Percentiles rank a stretch among this genome's conserved stretches.
Evolutionary conservation across 2,113 vertebrate genomes (phyloP).

Genomic region (Salvelinus sp.): DNA sequence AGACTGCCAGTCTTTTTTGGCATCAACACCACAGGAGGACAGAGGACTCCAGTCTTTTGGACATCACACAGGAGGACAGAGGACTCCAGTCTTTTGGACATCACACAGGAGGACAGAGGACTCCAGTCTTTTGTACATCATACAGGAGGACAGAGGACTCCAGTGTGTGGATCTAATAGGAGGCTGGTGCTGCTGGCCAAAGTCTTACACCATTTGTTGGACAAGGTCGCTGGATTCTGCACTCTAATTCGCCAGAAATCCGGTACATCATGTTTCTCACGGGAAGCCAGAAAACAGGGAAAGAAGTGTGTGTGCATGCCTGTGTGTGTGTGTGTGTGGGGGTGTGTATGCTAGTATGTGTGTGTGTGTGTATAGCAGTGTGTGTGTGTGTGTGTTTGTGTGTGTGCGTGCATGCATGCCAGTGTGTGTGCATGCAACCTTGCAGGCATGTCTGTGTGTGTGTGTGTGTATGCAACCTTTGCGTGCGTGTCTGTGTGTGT

Average conservation of each 20-base stretch:
- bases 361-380: background rate
- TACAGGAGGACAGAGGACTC: background rate
- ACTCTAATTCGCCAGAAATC: background rate
- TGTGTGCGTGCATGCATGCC: constrained; percentile 23
- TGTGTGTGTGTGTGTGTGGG: background rate
- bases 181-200: background rate
- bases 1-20: too few relatives aligned
- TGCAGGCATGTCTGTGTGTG: constrained; percentile 15
- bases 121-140: too few relatives aligned
- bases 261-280: background rate
- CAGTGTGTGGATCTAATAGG: background rate
- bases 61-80: too few relatives aligned
- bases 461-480: background rate
- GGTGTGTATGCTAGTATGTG: background rate
- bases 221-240: background rate
- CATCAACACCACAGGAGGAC: too few relatives aligned
- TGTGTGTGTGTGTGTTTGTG: constrained; percentile 3
- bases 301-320: background rate
- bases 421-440: too few relatives aligned
- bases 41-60: too few relatives aligned
- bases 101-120: too few relatives aligned
- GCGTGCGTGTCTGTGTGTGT: background rate
- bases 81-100: too few relatives aligned
- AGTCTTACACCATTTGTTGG: background rate
- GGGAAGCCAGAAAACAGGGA: background rate